Base-by-base conservation (phyloP, 1,140 invertebrate species). In the Aphaenogaster floridana region DNA sequence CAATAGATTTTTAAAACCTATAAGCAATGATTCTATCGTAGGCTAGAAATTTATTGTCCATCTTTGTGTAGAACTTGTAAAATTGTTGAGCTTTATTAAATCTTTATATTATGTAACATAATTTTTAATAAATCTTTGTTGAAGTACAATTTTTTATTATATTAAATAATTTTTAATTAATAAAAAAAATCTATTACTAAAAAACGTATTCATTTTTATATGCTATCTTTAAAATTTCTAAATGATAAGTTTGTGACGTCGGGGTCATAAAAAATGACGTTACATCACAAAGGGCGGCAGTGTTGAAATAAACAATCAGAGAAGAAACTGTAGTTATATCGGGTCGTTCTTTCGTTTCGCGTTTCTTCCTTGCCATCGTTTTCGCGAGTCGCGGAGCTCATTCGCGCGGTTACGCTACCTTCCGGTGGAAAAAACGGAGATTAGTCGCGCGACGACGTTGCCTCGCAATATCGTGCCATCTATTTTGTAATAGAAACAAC, bases 401-500 rank as follows among this genome's bases (percentile, higher is more conserved):
- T 76, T 84, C 76, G 71, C 87, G 78, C 52, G 66, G 63, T 85
- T 63, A 64, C 74, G 59, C 74, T 90, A 71, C 61, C 80, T 74
- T 72, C 84, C 79, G 89, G 66, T 66, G 80, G 84, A 90, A 89
- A 91, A 91, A 78, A 86, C 71, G 87, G 88, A 91, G 88, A 91
- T 89, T 89, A 91, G 68, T 79, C 63, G 86, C 66, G 88, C 86
- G 87, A 64, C 86, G 91, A 92, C 80, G 80, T 84, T 87, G 91
- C 90, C 89, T 91, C 94, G 92, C 90, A 93, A 94, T 95, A 94
- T 94, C 94, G 92, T 86, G 92, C 91, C 93, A 90, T 95, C 94
- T 95, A 95, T 95, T 95, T 95, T 95, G 94, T 95, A 95, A 95
- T 95, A 95, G 95, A 95, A 95, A 95, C 95, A 95, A 95, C 95